Percentiles rank a stretch among this genome's conserved stretches.
Evolutionary conservation across 2,888 invertebrate species (phyloP).

Genomic region (Cenopis cana): DNA sequence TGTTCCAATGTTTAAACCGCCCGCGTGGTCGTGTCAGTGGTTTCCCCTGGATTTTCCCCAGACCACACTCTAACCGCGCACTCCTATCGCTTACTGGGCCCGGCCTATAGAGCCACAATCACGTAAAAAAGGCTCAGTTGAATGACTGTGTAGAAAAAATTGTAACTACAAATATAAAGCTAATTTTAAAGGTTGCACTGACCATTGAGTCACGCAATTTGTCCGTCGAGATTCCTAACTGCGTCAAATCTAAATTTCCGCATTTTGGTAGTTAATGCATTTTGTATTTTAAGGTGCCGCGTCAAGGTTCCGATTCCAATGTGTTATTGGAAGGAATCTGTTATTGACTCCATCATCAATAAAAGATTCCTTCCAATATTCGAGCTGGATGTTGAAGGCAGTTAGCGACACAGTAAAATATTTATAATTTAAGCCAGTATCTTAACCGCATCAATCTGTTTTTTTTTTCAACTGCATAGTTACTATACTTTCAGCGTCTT

Average conservation of each 20-base stretch:
- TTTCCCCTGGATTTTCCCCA: no score
- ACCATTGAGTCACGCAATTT: slow-evolving; percentile 26
- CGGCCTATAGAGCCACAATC: no score
- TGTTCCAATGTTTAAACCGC: no score
- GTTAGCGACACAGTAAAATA: neutral
- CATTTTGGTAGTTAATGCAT: neutral
- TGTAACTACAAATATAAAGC: neutral
- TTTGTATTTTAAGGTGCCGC: neutral
- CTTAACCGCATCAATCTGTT: neutral
- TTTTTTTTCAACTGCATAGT: no score
- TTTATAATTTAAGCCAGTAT: neutral
- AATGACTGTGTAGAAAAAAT: no score
- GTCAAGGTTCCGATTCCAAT: neutral
- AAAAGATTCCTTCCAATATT: no score
- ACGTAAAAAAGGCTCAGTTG: no score
- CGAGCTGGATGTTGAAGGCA: slow-evolving; percentile 3
- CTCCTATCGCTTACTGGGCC: no score
- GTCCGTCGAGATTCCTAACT: slow-evolving; percentile 22
- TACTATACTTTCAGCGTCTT: no score
- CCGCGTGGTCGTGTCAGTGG: no score
- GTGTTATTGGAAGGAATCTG: neutral
- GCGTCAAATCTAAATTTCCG: slow-evolving; percentile 29
- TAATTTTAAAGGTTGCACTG: slow-evolving; percentile 30
- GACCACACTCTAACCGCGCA: no score
- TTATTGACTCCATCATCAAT: no score